Evolutionary conservation across 2,888 invertebrate genomes (phyloP), one percentile per base, ranked within the genome.

Genomic region (Neoaliturus tenellus): DNA sequence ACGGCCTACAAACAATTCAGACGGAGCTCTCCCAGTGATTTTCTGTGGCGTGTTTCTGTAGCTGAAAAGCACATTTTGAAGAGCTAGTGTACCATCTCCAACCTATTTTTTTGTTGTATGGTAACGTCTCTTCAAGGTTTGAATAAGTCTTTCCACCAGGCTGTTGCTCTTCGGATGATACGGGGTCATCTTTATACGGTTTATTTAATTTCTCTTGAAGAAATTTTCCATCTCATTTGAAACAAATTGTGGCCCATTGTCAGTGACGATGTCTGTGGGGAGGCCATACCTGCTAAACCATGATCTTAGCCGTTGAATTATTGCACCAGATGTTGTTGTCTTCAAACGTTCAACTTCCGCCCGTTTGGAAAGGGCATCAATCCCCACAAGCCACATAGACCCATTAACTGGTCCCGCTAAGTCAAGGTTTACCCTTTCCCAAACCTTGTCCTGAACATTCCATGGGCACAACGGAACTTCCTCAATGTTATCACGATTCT

Each of bases 381-480:
- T 69, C 5, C 80, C 48, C 0, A 83, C 58, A 20, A 83, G 28
- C 80, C 80, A 81, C 41, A 31, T 48, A n/a, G 17, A 41, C 14
- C 80, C 48, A 58, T 35, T 14, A 5, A 83, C 23, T 17, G 83
- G 83, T 12, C 83, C 83, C 14, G 58, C 78, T n/a, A 80, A 23
- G 62, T 83, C 80, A 31, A 83, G 17, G 48, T 83, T 80, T 28
- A 83, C 48, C 44, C 84, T 17, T 58, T 80, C 84, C 41, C 41
- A 71, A n/a, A 39, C 41, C 41, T 39, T 71, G 12, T 71, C 41
- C 2, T 39, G 71, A n/a, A 71, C 20, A 41, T 71, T 71, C 71
- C 71, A 71, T 0, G 71, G 71, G 23, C 41, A 71, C 12, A 71
- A 23, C 5, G 41, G 71, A 4, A 71, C 71, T 14, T 71, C 71